A percentile compares a stretch with the other conserved stretches of the same genome.
phyloP scores from a whole-genome alignment of 2,888 invertebrate species.

The Stegophylla sp. region DNA sequence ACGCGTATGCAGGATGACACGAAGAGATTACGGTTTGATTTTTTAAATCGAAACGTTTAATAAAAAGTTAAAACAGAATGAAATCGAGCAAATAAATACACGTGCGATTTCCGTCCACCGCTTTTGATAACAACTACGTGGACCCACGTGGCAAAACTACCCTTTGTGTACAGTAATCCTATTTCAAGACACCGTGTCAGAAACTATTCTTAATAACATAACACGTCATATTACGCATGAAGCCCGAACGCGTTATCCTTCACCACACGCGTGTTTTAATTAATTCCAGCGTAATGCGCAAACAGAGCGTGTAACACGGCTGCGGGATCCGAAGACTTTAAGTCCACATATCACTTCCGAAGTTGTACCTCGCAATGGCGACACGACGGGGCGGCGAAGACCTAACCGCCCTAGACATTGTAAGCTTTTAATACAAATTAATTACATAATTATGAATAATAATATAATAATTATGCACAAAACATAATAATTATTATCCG shows the following conservation, averaged over 20 bases:
- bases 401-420: background rate
- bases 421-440: background rate
- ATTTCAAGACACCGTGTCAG: constrained; percentile 1
- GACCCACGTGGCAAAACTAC: background rate
- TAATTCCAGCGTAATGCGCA: background rate
- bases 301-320: background rate
- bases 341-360: background rate
- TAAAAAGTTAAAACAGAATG: no score
- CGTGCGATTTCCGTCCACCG: no score
- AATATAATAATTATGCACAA: no score
- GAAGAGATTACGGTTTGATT: no score
- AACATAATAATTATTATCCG: no score
- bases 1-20: no score
- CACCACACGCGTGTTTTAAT: constrained; percentile 12
- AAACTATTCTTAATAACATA: constrained; percentile 1
- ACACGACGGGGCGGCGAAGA: no score
- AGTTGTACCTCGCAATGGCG: background rate
- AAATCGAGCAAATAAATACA: no score
- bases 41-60: no score
- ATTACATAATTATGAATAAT: no score
- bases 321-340: constrained; percentile 7
- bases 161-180: background rate
- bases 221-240: background rate
- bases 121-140: background rate
- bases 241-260: background rate